Evolutionary conservation across 2,888 invertebrate species (phyloP), one percentile per base, ranked within the genome.

Genomic region (Antheraea assamensis): DNA sequence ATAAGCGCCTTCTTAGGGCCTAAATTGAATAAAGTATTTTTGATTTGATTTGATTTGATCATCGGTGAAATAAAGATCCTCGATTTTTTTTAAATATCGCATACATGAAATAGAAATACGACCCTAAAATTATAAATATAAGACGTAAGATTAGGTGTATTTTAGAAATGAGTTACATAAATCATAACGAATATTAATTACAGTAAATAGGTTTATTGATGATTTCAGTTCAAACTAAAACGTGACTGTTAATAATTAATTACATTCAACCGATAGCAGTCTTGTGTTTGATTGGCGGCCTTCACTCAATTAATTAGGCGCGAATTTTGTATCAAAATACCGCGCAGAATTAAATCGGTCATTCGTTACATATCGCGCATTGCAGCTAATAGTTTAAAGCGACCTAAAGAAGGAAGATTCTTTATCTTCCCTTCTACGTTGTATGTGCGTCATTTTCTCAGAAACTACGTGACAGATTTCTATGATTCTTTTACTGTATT

Each of bases 291-390:
- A 87, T 87, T 87, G 85, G 83, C 82, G 79, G 80, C 78, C 79
- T 85, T 84, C 86, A 87, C 83, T 88, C 87, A 86, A 87, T 85
- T 84, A 87, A 88, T 87, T 85, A n/a, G 83, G 76, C 83, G 82
- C 82, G 81, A 82, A 82, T 82, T 76, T 78, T 75, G 75, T 74
- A 71, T 75, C n/a, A 35, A 35, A 35, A 35, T 10, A 35, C 17
- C 17, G 49, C 49, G 3, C 49, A 19, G 49, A 52, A 21, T 52
- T 52, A 19, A 21, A 52, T 52, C 49, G 49, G 49, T 52, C 49
- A 52, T 52, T 52, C 49, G 49, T 19, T 52, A 19, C 17, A 52
- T 19, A 52, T 42, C 10, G 42, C 42, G 10, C 10, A 10, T 52
- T 52, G 19, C 49, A 52, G 19, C 49, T 52, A 52, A 52, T 19